Conservation (phyloP, 1,140 invertebrate species). For the Pygmarrhopalites habei region DNA sequence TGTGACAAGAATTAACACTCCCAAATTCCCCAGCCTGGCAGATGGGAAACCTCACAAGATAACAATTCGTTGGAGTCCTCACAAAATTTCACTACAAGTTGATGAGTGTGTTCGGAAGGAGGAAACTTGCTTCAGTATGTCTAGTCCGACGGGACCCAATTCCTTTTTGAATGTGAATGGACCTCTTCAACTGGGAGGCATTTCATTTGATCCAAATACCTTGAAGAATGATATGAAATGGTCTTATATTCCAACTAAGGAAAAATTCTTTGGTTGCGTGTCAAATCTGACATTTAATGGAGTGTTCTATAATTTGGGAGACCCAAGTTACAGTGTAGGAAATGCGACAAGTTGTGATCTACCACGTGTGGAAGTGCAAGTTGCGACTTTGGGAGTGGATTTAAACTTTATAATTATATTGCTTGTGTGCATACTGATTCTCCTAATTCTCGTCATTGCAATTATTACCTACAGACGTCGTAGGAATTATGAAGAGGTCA, state of each 20-base stretch:
- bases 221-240: constrained; percentile 54
- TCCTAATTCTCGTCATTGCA: constrained; percentile 72
- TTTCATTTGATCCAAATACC: constrained; percentile 54
- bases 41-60: constrained; percentile 73
- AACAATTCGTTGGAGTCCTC: constrained; percentile 65
- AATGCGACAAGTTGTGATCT: constrained; percentile 56
- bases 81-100: constrained; percentile 44
- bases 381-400: constrained; percentile 70
- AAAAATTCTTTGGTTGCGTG: constrained; percentile 75
- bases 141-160: constrained; percentile 59
- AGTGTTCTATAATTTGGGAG: constrained; percentile 67
- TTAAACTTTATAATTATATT: constrained; percentile 77
- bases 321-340: constrained; percentile 59
- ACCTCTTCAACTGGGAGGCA: constrained; percentile 78
- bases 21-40: constrained; percentile 63
- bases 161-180: constrained; percentile 76
- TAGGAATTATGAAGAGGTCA: constrained; percentile 68
- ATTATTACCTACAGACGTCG: constrained; percentile 72
- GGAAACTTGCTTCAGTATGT: constrained; percentile 38
- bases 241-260: constrained; percentile 56
- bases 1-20: constrained; percentile 58
- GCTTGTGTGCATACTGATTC: constrained; percentile 65
- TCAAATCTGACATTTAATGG: constrained; percentile 74
- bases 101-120: constrained; percentile 33
- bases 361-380: constrained; percentile 58